Evolutionary conservation across 1,140 invertebrate genomes (phyloP), one percentile per base, ranked within the genome.

Genomic region (Calosoma granatense): DNA sequence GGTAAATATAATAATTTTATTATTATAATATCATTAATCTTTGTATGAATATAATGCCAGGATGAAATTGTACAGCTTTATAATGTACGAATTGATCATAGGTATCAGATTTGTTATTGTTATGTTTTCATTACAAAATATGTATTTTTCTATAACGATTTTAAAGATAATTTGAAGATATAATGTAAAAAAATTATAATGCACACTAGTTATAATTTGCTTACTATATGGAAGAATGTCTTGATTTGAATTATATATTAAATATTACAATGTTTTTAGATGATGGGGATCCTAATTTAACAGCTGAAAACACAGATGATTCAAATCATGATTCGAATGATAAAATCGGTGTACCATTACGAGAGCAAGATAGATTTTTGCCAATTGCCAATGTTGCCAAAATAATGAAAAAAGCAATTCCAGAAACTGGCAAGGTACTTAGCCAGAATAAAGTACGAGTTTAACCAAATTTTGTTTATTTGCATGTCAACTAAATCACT

Each of bases 391-490:
- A 99, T 78, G 94, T 99, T 47, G 93, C 94, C 0, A 90, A 98
- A 76, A 97, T 99, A 41, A 99, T 99, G 97, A 99, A 99, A 74
- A 85, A 90, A 70, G 91, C 93, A 2, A 94, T 99, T 63, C 97
- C 97, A 2, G 87, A 92, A 60, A 86, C 89, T 63, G 97, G 95
- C 66, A 99, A 99, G 79, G 87, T 92, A 78, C 15, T 47, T 47
- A 47, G 15, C 15, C 70, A 68, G 63, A 62, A 59, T 62, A 66
- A 68, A 63, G 66, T 67, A 62, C 57, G 60, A 53, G 57, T 64
- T 60, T 36, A 39, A 4, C 15, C 6, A 47, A 11, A 17, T 47
- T 47, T 54, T 63, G 17, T 52, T 56, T n/a, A 53, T 12, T 53
- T 9, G 2, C 30, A 22, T 26, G 17, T 14, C 11, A n/a, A n/a